These are phyloP conservation scores for Gymnoscelis rufifasciata DNA, from an alignment of 2,888 invertebrate genomes.

Conservation along the genomic window DNA sequence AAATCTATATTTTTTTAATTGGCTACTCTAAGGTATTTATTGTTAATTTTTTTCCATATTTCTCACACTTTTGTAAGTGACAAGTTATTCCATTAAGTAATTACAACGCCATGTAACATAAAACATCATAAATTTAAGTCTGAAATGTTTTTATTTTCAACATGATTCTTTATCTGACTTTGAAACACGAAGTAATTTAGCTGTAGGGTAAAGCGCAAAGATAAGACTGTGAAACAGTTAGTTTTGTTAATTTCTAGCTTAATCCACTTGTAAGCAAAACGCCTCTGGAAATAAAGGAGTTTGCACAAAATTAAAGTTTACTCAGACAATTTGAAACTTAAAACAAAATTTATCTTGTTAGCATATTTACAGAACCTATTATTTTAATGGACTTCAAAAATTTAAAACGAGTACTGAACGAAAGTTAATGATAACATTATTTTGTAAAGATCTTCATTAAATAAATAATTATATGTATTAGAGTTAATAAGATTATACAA, in stretches of 20 bases:
- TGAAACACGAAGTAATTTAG: constrained; percentile 42
- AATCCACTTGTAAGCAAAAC: constrained; percentile 9
- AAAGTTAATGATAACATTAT: too few species aligned
- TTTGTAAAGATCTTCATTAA: too few species aligned
- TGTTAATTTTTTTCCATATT: too few species aligned
- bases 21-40: too few species aligned
- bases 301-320: constrained; percentile 4
- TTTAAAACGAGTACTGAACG: background rate
- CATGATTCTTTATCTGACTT: constrained; percentile 26
- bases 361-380: background rate
- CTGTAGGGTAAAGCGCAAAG: constrained; percentile 19
- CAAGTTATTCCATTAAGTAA: too few species aligned
- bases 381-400: background rate
- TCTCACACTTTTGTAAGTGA: too few species aligned
- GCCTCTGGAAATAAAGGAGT: constrained; percentile 1
- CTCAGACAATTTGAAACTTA: constrained; percentile 3
- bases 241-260: constrained; percentile 2
- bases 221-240: constrained; percentile 3
- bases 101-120: too few species aligned
- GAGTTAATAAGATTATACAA: too few species aligned
- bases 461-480: too few species aligned
- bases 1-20: too few species aligned
- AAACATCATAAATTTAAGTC: too few species aligned
- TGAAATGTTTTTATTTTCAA: too few species aligned
- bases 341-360: constrained; percentile 1